phyloP scores from a whole-genome alignment of 92 coral and sea anemone species.

The Meandrina meandrites region DNA sequence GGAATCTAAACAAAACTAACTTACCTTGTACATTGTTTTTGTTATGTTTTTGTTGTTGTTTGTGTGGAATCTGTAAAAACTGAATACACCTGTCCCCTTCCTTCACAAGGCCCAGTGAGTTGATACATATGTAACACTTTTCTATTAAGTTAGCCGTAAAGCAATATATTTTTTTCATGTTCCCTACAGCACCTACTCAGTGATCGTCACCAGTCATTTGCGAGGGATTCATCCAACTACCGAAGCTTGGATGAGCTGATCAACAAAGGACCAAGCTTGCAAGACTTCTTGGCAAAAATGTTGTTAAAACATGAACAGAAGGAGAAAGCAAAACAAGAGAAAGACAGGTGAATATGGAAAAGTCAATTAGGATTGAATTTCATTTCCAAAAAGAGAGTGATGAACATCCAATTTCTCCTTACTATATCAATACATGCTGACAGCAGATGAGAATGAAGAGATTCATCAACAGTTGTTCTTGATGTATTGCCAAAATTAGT shows the following conservation, averaged over 20 bases:
- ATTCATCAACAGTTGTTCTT: background rate
- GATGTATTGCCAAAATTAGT: too few relatives aligned
- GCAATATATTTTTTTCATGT: background rate
- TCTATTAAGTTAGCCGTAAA: too few relatives aligned
- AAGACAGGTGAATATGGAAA: constrained; percentile 17
- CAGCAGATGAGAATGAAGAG: background rate
- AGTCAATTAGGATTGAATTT: background rate
- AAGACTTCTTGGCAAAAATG: constrained; percentile 74
- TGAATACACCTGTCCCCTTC: too few relatives aligned
- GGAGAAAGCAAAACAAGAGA: constrained; percentile 18
- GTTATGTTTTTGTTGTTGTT: too few relatives aligned
- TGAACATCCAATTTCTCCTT: background rate
- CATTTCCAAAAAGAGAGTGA: background rate
- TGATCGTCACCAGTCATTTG: constrained; percentile 91
- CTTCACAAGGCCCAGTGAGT: too few relatives aligned
- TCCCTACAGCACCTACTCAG: constrained; percentile 79
- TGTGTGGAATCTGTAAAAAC: too few relatives aligned
- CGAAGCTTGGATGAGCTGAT: constrained; percentile 81
- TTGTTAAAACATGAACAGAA: constrained; percentile 34
- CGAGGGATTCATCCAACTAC: constrained; percentile 79
- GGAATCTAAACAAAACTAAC: too few relatives aligned
- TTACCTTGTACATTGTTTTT: background rate
- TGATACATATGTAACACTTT: too few relatives aligned
- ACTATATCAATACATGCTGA: background rate
- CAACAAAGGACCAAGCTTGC: constrained; percentile 76